phyloP scores from a whole-genome alignment of 2,888 invertebrate genomes.

The Harpalus rubripes region DNA sequence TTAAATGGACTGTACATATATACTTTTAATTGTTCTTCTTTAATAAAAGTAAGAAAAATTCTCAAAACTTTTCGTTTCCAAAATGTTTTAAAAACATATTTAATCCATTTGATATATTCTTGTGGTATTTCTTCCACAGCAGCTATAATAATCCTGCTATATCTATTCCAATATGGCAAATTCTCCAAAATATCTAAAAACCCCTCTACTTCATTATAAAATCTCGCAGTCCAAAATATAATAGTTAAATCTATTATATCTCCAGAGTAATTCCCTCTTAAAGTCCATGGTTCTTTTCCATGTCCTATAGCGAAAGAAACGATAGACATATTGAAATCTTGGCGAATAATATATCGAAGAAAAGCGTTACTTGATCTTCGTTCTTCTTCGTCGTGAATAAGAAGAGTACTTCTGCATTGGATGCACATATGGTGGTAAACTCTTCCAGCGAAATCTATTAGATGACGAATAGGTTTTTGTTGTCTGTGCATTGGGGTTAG shows the following conservation, averaged over 20 bases:
- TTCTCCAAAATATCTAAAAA: constrained; percentile 36
- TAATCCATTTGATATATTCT: constrained; percentile 48
- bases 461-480: background rate
- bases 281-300: constrained; percentile 4
- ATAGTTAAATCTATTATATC: constrained; percentile 53
- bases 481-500: background rate
- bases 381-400: constrained; percentile 50
- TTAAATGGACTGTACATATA: constrained; percentile 58
- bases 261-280: constrained; percentile 22
- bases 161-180: constrained; percentile 53
- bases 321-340: constrained; percentile 51
- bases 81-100: constrained; percentile 25
- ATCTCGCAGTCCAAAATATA: constrained; percentile 43
- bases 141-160: constrained; percentile 47
- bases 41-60: constrained; percentile 51
- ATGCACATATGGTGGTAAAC: constrained; percentile 48
- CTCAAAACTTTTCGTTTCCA: constrained; percentile 57
- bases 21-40: constrained; percentile 4
- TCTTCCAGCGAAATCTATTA: constrained; percentile 48
- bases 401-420: constrained; percentile 31
- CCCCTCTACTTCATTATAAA: background rate
- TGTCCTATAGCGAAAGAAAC: constrained; percentile 29
- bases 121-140: constrained; percentile 14
- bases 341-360: constrained; percentile 4
- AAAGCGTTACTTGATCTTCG: constrained; percentile 13